Evolutionary conservation across 2,797 vertebrate genomes (phyloP).

Genomic region (Sebastes paucispinis): DNA sequence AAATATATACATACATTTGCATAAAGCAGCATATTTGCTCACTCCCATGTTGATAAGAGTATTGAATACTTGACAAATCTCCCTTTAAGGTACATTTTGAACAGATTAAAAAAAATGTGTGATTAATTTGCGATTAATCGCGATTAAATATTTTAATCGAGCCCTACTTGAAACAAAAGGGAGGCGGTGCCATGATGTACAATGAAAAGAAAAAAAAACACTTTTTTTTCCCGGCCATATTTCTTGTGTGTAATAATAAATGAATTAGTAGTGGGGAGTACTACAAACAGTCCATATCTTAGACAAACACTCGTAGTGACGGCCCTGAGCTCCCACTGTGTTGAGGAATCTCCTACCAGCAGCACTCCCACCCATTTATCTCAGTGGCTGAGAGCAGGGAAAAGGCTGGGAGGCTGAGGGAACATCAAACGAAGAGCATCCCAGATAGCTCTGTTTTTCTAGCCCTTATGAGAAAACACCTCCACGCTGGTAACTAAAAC

Average conservation of each 20-base stretch:
- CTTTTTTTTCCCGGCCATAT: slow-evolving; percentile 64
- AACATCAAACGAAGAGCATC: slow-evolving; percentile 75
- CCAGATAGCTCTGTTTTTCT: slow-evolving; percentile 67
- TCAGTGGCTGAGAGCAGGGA: slow-evolving; percentile 55
- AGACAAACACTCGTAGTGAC: slow-evolving; percentile 81
- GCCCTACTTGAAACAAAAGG: slow-evolving; percentile 30
- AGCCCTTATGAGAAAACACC: slow-evolving; percentile 57
- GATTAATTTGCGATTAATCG: too few species aligned
- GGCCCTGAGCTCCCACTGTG: slow-evolving; percentile 78
- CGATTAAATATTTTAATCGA: too few species aligned
- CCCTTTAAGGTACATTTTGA: too few species aligned
- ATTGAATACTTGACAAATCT: too few species aligned
- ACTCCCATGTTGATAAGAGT: too few species aligned
- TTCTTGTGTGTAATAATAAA: slow-evolving; percentile 80
- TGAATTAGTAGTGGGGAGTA: slow-evolving; percentile 81
- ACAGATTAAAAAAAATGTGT: too few species aligned
- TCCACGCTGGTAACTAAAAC: slow-evolving; percentile 70
- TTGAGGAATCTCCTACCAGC: slow-evolving; percentile 82
- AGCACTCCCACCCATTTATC: slow-evolving; percentile 85
- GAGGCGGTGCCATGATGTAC: slow-evolving; percentile 51
- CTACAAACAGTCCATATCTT: slow-evolving; percentile 83
- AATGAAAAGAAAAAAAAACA: neutral
- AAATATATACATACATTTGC: too few species aligned
- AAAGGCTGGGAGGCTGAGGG: slow-evolving; percentile 51
- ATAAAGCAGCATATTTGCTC: too few species aligned